Base-by-base conservation (phyloP, 2,113 vertebrate species). In the Cheirogaleus medius region DNA sequence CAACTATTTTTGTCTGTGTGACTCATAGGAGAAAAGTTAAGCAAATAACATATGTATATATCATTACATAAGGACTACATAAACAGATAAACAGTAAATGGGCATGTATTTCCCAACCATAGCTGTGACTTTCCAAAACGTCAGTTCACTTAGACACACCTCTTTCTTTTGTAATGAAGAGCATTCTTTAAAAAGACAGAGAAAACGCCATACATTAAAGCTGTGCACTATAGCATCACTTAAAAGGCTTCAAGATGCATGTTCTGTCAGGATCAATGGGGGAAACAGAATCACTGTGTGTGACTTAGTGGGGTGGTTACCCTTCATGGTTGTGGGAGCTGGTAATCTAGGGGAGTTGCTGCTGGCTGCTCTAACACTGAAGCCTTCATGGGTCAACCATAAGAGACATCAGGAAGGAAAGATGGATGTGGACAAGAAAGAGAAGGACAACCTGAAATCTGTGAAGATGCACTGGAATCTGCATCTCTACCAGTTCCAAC, bases 1-100 rank as follows among this genome's bases (percentile, higher is more conserved):
- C 2, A 39, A 60, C 39, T 87, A 37, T 58, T 92, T 89, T 44
- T 90, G 20, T 76, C 42, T 73, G 3, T 15, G n/a, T 88, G 92
- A 93, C 71, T 95, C 87, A 66, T 5, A 80, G 42, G 44, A 84
- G 77, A 71, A 64, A 91, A 93, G 20, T 64, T 74, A 84, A 85
- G 58, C 34, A 88, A 58, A n/a, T 68, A 47, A 13, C 18, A n/a
- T 15, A 54, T 56, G 60, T 39, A 42, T 49, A 60, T 83, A 34
- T 39, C 32, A 56, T 84, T 74, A 42, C 49, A 73, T 71, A 69
- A 90, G 54, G 54, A 80, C 49, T 82, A 14, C 63, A 54, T 78
- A 64, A 77, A 90, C 60, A 83, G 37, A 68, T 83, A 42, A 64
- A 54, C 27, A 29, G 47, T 63, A 60, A 92, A 39, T 47, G 42